Evolutionary conservation across 2,888 invertebrate species (phyloP), one percentile per base, ranked within the genome.

Genomic region (Drosophila neotestacea): DNA sequence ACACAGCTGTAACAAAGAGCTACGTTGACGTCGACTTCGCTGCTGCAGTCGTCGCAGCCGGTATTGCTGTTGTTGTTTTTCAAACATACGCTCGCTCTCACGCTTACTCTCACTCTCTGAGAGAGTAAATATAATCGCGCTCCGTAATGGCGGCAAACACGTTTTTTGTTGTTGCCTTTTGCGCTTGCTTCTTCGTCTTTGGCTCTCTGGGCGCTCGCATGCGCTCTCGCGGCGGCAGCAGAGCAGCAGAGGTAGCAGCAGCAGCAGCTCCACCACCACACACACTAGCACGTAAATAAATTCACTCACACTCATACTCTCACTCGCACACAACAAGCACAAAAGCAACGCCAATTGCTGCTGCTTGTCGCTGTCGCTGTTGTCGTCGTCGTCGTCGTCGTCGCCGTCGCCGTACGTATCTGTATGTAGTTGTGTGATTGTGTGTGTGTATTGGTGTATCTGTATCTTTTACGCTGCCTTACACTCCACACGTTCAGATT

Each of bases 401-500:
- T 11, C 10, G 73, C 2, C 69, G 73, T 39, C 50, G 68, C 11
- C 28, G 62, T n/a, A 32, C 61, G 60, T 11, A 32, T 32, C 32
- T 36, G 62, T 60, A 44, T 54, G 58, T 60, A 34, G 48, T 34
- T 54, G 44, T 64, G 22, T 64, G 52, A 22, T 2, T 22, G 22
- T 22, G 22, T 22, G 22, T 22, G 74, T 74, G 75, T 73, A 59
- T 76, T 76, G 75, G 79, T 73, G 88, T 88, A 70, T 89, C 89
- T 89, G 82, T 89, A 88, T 86, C 90, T 86, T 92, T 92, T 91
- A 91, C 91, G 92, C 89, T 92, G 92, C 89, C 89, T 92, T 91
- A 91, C 91, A 92, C 91, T 90, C 85, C 91, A 90, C 90, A 91
- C 90, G 90, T 92, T 92, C 90, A 90, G 89, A 91, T 92, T 92